Evolutionary conservation across 1,140 invertebrate species (phyloP).

Genomic region (Mycetomoellerius zeteki): DNA sequence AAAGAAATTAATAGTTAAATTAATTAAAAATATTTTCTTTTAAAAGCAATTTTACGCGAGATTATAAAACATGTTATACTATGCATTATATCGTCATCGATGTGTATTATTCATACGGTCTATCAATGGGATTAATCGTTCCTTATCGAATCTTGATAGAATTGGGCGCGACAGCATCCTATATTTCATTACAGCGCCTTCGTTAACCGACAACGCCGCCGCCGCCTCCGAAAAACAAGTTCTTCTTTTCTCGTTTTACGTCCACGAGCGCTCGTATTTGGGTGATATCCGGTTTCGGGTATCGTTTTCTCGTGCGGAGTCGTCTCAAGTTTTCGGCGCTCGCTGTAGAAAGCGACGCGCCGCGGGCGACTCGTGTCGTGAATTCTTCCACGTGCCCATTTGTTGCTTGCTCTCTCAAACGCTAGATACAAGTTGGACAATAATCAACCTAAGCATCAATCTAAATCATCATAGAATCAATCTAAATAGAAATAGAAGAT

Average conservation of each 20-base stretch:
- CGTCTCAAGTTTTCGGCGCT: constrained; percentile 38
- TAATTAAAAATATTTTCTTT: no score
- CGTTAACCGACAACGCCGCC: not conserved
- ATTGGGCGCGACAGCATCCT: not conserved
- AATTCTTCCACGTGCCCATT: constrained; percentile 42
- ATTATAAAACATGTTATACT: not conserved
- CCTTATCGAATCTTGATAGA: not conserved
- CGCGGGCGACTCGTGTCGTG: not conserved
- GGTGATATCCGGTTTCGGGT: constrained; percentile 52
- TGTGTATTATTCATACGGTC: not conserved
- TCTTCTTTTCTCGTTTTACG: constrained; percentile 1
- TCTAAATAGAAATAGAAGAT: not conserved
- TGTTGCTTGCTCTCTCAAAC: not conserved
- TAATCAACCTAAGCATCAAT: not conserved
- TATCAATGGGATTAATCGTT: not conserved
- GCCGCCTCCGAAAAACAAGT: constrained; percentile 12
- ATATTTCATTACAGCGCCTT: constrained; percentile 3
- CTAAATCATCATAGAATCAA: not conserved
- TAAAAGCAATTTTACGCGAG: no score
- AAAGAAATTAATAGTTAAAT: no score
- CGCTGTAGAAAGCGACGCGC: constrained; percentile 41
- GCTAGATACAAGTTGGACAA: not conserved
- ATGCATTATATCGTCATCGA: not conserved
- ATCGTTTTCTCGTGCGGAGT: constrained; percentile 27
- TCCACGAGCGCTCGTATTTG: constrained; percentile 7